These are phyloP conservation scores for Tinamus guttatus DNA, from an alignment of 2,113 vertebrate genomes.

Conservation along the genomic window DNA sequence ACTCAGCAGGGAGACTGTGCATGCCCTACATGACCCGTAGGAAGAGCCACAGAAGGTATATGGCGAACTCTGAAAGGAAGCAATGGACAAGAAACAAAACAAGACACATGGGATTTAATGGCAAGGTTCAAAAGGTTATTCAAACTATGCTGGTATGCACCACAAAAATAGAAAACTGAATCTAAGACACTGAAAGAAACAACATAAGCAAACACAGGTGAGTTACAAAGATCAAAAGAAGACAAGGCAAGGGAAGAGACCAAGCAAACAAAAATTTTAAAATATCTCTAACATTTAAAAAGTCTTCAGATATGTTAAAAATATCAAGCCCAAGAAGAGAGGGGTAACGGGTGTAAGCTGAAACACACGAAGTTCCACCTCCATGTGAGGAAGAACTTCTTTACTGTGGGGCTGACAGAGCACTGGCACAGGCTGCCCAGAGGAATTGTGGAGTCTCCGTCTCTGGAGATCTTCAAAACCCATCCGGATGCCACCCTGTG, in stretches of 20 bases:
- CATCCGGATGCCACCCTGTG: too few species aligned
- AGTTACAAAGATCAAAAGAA: background rate
- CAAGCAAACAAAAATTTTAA: background rate
- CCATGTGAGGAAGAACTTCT: too few species aligned
- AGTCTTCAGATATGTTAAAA: background rate
- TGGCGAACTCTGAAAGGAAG: background rate
- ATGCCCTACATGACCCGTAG: background rate
- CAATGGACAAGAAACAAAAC: background rate
- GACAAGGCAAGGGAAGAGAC: background rate
- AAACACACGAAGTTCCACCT: too few species aligned
- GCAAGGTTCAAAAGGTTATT: background rate
- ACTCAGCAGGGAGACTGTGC: slow-evolving; percentile 25
- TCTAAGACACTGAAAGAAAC: background rate
- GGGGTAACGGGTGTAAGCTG: too few species aligned
- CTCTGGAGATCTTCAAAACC: too few species aligned
- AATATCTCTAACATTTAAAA: background rate
- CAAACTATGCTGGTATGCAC: background rate
- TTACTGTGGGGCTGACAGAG: too few species aligned
- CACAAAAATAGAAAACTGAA: background rate
- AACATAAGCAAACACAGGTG: background rate
- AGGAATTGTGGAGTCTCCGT: too few species aligned
- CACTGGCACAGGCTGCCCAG: too few species aligned
- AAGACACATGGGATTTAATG: background rate
- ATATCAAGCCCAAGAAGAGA: background rate
- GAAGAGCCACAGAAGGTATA: background rate